phyloP scores from a whole-genome alignment of 2,888 invertebrate species.

The Dynastes maya region DNA sequence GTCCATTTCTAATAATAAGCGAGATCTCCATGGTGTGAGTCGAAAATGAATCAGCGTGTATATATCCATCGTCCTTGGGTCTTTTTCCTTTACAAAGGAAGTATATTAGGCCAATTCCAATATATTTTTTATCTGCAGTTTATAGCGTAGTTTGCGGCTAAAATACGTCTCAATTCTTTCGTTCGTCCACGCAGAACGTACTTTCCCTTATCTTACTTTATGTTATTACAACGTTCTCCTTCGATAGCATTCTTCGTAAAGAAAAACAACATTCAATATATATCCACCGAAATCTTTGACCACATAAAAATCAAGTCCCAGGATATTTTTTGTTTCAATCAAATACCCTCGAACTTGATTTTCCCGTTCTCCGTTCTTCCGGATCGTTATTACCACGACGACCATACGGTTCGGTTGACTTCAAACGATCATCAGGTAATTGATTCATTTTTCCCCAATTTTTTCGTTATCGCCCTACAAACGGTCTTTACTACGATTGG shows the following conservation, averaged over 20 bases:
- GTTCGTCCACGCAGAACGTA: not conserved
- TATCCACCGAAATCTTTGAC: slow-evolving; percentile 22
- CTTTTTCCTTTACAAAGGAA: too few species aligned
- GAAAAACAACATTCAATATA: slow-evolving; percentile 4
- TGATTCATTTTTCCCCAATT: slow-evolving; percentile 33
- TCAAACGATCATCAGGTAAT: slow-evolving; percentile 36
- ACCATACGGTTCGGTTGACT: slow-evolving; percentile 10
- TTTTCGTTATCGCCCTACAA: not conserved
- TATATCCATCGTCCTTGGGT: too few species aligned
- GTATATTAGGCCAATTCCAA: too few species aligned
- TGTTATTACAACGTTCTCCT: slow-evolving; percentile 9
- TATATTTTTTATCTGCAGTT: slow-evolving; percentile 10
- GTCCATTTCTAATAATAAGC: too few species aligned
- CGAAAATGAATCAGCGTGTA: too few species aligned
- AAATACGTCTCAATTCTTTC: slow-evolving; percentile 5
- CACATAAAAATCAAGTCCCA: slow-evolving; percentile 16
- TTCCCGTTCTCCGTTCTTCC: not conserved
- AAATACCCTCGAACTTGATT: slow-evolving; percentile 29
- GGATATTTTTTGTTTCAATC: slow-evolving; percentile 17
- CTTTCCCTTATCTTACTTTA: slow-evolving; percentile 11
- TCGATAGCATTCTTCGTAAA: not conserved
- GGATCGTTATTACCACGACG: slow-evolving; percentile 17
- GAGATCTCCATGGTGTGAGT: too few species aligned
- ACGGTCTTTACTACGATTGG: not conserved
- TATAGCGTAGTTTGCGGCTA: slow-evolving; percentile 2